These are phyloP conservation scores for Anadara kagoshimensis DNA, from an alignment of 1,140 invertebrate species.

Conservation along the genomic window DNA sequence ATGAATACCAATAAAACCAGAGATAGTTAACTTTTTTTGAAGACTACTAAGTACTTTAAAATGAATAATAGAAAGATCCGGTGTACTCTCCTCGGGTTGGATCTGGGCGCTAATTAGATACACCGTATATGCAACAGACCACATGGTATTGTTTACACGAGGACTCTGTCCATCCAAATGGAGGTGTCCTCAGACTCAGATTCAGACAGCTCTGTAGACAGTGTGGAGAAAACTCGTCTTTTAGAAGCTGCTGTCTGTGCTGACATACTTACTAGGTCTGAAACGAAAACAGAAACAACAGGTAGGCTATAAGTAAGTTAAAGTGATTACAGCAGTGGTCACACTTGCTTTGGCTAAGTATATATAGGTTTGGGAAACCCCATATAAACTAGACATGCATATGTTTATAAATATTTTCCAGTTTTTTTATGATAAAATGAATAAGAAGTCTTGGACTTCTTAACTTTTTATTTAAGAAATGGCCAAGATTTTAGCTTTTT, in stretches of 20 bases:
- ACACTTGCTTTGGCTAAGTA: background rate
- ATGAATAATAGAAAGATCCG: constrained; percentile 2
- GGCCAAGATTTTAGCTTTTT: no score
- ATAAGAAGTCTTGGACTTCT: no score
- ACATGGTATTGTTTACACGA: background rate
- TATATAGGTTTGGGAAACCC: constrained; percentile 16
- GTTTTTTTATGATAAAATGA: no score
- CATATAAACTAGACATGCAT: no score
- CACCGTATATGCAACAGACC: background rate
- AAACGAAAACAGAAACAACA: no score
- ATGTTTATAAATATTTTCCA: no score
- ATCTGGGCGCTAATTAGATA: background rate
- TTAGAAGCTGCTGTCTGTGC: constrained; percentile 39
- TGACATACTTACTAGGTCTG: background rate
- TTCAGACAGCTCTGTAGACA: constrained; percentile 27
- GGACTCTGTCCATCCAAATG: background rate
- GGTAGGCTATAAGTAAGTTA: no score
- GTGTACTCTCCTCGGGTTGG: background rate
- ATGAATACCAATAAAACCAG: no score
- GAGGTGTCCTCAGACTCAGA: constrained; percentile 2
- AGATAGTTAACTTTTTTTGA: background rate
- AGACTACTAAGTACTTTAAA: background rate
- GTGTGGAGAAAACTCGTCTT: constrained; percentile 28
- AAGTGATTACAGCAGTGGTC: background rate
- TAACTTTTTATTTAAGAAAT: no score